Evolutionary conservation across 2,888 invertebrate species (phyloP), one percentile per base, ranked within the genome.

Genomic region (Noctuana brunneofusca): DNA sequence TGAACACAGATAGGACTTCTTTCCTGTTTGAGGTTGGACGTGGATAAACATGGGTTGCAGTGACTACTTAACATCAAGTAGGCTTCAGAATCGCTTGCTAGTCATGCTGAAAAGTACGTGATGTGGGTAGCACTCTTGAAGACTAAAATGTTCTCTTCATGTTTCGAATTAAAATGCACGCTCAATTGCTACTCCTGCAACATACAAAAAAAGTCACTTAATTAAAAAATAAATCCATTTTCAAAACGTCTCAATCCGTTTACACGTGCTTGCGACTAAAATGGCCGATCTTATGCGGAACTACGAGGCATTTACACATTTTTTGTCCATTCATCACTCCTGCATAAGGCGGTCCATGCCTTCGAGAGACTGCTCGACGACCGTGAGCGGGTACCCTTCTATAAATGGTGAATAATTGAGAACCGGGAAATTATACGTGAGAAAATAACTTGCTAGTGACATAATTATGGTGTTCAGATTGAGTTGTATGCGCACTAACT

Each of bases 291-390:
- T 50, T 35, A 62, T 56, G 55, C 62, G 62, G 62, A 62, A 62
- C 53, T 60, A 14, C 9, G 41, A 14, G 14, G 14, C 14, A 38
- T 38, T 24, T 12, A 0, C 5, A 50, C 55, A 62, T 64, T 59
- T 64, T 59, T 52, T 58, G 27, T 27, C 49, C 60, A 62, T 63
- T 57, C 60, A 50, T 64, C 56, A 64, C 20, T 20, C 9, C 64
- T 63, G 30, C 64, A 66, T 66, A 69, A 55, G 71, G 69, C n/a
- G 24, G 41, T 53, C n/a, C 55, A 63, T 50, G 64, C 60, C 64
- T 70, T 55, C 16, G 20, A 20, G 55, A 71, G 72, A 72, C 71
- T 60, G 69, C 70, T 63, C 52, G 70, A 67, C 71, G 72, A 56
- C 71, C 71, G 46, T 71, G 71, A 68, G 64, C 59, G 57, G 50